These are phyloP conservation scores for Neotoma lepida DNA, from an alignment of 2,113 vertebrate species.

Conservation along the genomic window DNA sequence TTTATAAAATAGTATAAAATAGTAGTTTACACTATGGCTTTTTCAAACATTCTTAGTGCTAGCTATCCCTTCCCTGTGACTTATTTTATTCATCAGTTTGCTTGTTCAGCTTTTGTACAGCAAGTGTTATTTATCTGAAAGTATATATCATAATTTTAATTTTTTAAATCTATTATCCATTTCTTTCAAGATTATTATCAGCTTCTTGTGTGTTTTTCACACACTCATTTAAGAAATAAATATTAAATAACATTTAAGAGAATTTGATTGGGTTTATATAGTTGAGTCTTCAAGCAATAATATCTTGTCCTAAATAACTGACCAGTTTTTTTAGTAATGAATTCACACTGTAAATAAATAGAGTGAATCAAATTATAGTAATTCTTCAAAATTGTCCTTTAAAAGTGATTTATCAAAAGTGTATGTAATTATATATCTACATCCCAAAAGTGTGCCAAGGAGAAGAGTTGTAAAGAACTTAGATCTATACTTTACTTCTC, in stretches of 20 bases:
- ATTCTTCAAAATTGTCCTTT: conserved; percentile 53
- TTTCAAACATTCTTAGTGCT: background rate
- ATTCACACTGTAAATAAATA: conserved; percentile 45
- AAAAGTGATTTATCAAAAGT: conserved; percentile 48
- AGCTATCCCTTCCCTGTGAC: background rate
- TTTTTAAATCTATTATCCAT: background rate
- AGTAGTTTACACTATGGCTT: background rate
- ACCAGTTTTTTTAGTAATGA: conserved; percentile 54
- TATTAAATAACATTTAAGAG: conserved; percentile 38
- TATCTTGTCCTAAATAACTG: conserved; percentile 46
- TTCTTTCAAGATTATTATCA: background rate
- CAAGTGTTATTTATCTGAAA: conserved; percentile 2
- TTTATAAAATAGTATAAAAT: background rate
- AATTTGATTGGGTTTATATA: conserved; percentile 55
- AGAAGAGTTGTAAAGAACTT: conserved; percentile 9
- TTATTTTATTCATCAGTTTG: background rate
- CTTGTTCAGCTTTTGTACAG: background rate
- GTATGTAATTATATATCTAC: conserved; percentile 35
- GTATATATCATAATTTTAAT: background rate
- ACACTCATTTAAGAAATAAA: conserved; percentile 11
- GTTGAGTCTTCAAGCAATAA: conserved; percentile 51
- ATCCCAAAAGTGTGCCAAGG: background rate
- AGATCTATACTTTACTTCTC: background rate
- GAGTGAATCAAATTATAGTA: conserved; percentile 39
- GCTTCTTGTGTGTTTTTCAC: background rate